Evolutionary conservation across 2,797 vertebrate genomes (phyloP).

Genomic region (Myoxocephalus aenaeus): DNA sequence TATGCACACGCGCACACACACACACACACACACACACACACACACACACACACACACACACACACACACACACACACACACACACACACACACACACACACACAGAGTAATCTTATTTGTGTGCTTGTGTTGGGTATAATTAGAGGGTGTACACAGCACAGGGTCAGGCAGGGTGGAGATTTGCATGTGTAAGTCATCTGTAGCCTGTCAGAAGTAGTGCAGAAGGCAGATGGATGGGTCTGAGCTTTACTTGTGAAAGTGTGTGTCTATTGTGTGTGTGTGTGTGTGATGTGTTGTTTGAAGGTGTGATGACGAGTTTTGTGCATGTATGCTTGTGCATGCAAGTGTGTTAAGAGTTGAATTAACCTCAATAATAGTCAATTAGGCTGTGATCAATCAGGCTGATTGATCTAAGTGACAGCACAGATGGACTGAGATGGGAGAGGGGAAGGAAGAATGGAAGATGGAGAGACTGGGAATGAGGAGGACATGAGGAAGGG

Average conservation of each 20-base stretch:
- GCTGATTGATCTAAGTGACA: slow-evolving; percentile 99
- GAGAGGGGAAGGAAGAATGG: slow-evolving; percentile 63
- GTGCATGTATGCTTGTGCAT: slow-evolving; percentile 44
- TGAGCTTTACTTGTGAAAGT: slow-evolving; percentile 73
- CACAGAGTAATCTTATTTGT: slow-evolving; percentile 97
- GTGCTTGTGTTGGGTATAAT: slow-evolving; percentile 97
- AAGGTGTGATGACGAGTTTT: slow-evolving; percentile 40
- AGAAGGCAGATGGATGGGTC: slow-evolving; percentile 93
- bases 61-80: slow-evolving; percentile 88
- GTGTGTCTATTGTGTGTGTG: slow-evolving; percentile 23
- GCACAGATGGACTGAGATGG: slow-evolving; percentile 88
- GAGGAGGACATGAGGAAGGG: slow-evolving; percentile 42
- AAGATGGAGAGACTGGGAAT: slow-evolving; percentile 49
- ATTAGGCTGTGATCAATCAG: slow-evolving; percentile 99
- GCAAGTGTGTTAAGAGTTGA: slow-evolving; percentile 92
- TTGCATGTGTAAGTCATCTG: slow-evolving; percentile 99
- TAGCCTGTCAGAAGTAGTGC: slow-evolving; percentile 95
- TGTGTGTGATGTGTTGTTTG: slow-evolving; percentile 57
- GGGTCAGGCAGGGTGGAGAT: slow-evolving; percentile 94
- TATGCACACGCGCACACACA: slow-evolving; percentile 85
- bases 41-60: slow-evolving; percentile 86
- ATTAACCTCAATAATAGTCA: slow-evolving; percentile 99
- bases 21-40: slow-evolving; percentile 87
- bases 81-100: slow-evolving; percentile 86
- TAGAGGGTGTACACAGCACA: slow-evolving; percentile 94